Conservation (phyloP, 2,797 vertebrate species). For the Cercopithecus hamlyni region DNA sequence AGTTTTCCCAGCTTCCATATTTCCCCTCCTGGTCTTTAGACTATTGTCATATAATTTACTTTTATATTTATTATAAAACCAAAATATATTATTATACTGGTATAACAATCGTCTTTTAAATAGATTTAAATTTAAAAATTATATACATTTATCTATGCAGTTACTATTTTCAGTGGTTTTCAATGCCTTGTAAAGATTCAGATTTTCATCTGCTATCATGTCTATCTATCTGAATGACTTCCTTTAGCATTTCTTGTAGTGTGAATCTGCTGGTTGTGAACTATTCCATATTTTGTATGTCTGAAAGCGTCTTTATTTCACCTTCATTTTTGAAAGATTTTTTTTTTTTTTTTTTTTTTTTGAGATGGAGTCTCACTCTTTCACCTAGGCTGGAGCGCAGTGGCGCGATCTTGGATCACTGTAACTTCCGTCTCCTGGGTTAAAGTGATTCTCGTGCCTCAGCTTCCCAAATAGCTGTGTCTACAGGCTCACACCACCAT, state of each 20-base stretch:
- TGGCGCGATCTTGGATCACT: too few relatives aligned
- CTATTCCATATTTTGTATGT: not conserved
- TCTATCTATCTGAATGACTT: not conserved
- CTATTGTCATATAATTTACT: not conserved
- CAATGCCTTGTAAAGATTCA: not conserved
- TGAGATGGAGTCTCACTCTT: too few relatives aligned
- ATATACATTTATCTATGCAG: not conserved
- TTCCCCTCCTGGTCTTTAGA: not conserved
- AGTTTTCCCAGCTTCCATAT: not conserved
- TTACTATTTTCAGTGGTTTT: not conserved
- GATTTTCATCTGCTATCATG: not conserved
- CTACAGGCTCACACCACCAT: too few relatives aligned
- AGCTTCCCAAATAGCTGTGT: too few relatives aligned
- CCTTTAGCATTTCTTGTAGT: not conserved
- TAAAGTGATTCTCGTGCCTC: too few relatives aligned
- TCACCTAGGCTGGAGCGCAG: too few relatives aligned
- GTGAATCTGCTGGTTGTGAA: not conserved
- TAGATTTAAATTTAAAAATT: not conserved
- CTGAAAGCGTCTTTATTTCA: conserved; percentile 14
- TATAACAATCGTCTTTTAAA: not conserved
- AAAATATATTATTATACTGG: not conserved
- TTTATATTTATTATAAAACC: not conserved
- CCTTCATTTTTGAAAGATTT: not conserved
- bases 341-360: too few relatives aligned
- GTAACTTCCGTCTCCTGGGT: too few relatives aligned